These are phyloP conservation scores for Bradypodion pumilum DNA, from an alignment of 2,797 vertebrate genomes.

Conservation along the genomic window DNA sequence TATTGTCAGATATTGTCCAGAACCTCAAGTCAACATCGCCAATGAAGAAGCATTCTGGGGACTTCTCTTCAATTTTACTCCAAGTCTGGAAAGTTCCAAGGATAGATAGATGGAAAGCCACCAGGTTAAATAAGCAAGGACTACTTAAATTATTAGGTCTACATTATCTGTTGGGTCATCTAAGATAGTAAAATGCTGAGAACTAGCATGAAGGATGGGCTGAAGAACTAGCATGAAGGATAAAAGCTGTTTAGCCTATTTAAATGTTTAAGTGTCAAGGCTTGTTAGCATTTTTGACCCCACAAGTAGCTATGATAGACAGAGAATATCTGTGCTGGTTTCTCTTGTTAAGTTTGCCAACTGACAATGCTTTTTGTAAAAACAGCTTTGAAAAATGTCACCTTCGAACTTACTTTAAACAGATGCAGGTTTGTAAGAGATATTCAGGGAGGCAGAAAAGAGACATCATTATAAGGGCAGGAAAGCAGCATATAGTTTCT, in stretches of 20 bases:
- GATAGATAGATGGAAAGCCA: background rate
- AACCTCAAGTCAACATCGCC: background rate
- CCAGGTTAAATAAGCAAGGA: background rate
- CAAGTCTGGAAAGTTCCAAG: background rate
- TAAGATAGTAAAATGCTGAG: background rate
- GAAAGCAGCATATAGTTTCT: constrained; percentile 17
- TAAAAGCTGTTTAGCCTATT: background rate
- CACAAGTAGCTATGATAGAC: background rate
- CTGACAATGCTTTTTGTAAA: background rate
- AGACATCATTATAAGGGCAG: background rate
- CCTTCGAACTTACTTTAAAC: background rate
- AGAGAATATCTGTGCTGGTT: background rate
- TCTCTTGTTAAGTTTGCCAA: background rate
- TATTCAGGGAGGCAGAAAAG: constrained; percentile 9
- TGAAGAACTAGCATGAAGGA: background rate
- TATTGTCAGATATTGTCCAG: too few relatives aligned
- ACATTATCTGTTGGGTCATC: background rate
- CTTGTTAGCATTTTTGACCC: too few relatives aligned
- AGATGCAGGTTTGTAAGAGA: background rate
- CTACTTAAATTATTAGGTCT: background rate
- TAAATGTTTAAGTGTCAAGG: background rate
- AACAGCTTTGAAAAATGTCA: background rate
- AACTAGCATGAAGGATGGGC: background rate
- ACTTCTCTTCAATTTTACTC: too few relatives aligned
- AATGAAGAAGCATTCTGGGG: background rate